These are phyloP conservation scores for Ochotona curzoniae DNA, from an alignment of 2,113 vertebrate genomes.

Conservation along the genomic window DNA sequence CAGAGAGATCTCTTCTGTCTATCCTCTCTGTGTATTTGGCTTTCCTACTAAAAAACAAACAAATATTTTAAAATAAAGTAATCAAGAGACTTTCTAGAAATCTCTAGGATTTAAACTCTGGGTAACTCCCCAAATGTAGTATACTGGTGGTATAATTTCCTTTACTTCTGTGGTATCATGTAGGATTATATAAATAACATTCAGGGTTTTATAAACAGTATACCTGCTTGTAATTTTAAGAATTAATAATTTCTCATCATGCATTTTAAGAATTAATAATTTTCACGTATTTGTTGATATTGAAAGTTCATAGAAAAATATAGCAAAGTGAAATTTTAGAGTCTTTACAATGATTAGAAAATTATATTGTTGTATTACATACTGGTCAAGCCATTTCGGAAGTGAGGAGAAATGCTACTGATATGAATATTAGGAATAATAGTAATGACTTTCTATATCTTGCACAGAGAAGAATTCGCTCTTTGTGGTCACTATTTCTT, in stretches of 20 bases:
- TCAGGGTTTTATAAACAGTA: not conserved
- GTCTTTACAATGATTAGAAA: not conserved
- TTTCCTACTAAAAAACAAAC: too few relatives aligned
- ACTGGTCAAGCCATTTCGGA: not conserved
- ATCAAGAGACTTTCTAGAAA: constrained; percentile 14
- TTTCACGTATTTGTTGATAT: not conserved
- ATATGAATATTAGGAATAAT: constrained; percentile 36
- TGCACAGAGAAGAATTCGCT: not conserved
- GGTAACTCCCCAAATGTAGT: not conserved
- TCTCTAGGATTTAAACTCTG: not conserved
- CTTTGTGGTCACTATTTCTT: not conserved
- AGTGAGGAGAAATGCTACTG: not conserved
- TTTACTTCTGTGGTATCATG: not conserved
- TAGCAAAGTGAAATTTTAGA: constrained; percentile 16
- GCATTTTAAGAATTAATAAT: too few relatives aligned
- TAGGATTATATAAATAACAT: not conserved
- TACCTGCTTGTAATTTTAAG: not conserved
- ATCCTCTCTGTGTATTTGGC: too few relatives aligned
- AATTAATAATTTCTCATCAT: not conserved
- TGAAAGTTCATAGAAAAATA: not conserved
- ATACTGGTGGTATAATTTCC: not conserved
- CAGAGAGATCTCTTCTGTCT: too few relatives aligned
- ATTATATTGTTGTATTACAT: not conserved
- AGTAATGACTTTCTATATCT: not conserved
- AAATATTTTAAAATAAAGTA: not conserved